These are phyloP conservation scores for Agrotis ipsilon DNA, from an alignment of 2,888 invertebrate genomes.

Conservation along the genomic window DNA sequence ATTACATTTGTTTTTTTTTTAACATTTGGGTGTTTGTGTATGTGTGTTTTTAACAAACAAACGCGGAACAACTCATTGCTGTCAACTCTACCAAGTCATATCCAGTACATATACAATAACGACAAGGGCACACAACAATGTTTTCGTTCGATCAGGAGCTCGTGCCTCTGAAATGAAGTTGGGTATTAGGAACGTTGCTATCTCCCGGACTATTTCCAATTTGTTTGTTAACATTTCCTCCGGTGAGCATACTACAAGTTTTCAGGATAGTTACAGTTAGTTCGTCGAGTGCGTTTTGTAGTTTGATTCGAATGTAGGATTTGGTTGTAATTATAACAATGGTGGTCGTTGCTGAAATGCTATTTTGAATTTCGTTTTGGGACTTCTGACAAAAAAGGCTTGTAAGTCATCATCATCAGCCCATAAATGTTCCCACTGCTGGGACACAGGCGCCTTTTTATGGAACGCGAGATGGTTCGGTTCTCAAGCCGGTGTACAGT, in stretches of 20 bases:
- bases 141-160: conserved; percentile 89
- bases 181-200: conserved; percentile 87
- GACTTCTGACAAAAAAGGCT: no score
- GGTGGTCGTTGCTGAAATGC: background rate
- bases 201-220: conserved; percentile 83
- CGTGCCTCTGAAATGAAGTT: conserved; percentile 87
- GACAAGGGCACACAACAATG: conserved; percentile 80
- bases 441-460: no score
- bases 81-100: conserved; percentile 26
- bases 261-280: conserved; percentile 51
- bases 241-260: conserved; percentile 59
- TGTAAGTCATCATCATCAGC: no score
- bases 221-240: conserved; percentile 83
- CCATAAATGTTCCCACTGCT: no score
- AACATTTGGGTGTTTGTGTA: no score
- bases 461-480: no score
- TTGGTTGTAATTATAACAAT: conserved; percentile 17
- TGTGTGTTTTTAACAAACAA: no score
- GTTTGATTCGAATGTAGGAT: conserved; percentile 24
- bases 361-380: background rate
- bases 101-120: conserved; percentile 56
- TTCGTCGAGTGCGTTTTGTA: conserved; percentile 32
- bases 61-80: no score
- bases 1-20: no score
- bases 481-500: no score